Evolutionary conservation across 2,113 vertebrate species (phyloP), one percentile per base, ranked within the genome.

Genomic region (Ophiodon elongatus): DNA sequence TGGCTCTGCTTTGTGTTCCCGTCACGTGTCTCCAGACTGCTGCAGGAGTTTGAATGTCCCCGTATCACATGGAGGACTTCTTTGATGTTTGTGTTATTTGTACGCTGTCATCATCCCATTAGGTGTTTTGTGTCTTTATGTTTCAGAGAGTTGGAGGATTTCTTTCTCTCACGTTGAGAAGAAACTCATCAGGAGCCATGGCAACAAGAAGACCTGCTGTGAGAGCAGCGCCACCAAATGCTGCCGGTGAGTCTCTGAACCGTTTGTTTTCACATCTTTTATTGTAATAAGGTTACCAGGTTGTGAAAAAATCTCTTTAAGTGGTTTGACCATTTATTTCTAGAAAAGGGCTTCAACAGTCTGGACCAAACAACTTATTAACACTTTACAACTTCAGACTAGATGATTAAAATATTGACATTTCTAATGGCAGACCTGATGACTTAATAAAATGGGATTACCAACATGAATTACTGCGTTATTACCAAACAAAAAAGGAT

Each of bases 91-190:
- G 35, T 27, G 11, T 31, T 29, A 9, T 50, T 10, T 19, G 41
- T 29, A 19, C 19, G n/a, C 1, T 43, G 47, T 21, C 11, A 29
- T 29, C 14, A 7, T 52, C 60, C 13, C 47, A 7, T 62, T 8
- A 2, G 17, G 3, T 54, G 41, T 23, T 77, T 43, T 63, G 79
- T 59, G 29, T 65, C 0, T 43, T 6, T 69, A 41, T 59, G 54
- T 45, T 2, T 52, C 84, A 95, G 95, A 95, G 60, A 93, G 94
- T 29, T 96, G 95, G 95, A 93, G 92, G 75, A 95, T 96, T 80
- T 95, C 94, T 8, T 95, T 95, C 84, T 96, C 91, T 54, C 92
- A 93, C 66, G 59, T 94, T 78, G 95, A 96, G 84, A 95, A 95
- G 83, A 86, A 90, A 41, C 92, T 95, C 25, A 91, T 95, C 56